Percentiles rank a stretch among this genome's conserved stretches.
Evolutionary conservation across 2,888 invertebrate species (phyloP).

Genomic region (Xestia xanthographa): DNA sequence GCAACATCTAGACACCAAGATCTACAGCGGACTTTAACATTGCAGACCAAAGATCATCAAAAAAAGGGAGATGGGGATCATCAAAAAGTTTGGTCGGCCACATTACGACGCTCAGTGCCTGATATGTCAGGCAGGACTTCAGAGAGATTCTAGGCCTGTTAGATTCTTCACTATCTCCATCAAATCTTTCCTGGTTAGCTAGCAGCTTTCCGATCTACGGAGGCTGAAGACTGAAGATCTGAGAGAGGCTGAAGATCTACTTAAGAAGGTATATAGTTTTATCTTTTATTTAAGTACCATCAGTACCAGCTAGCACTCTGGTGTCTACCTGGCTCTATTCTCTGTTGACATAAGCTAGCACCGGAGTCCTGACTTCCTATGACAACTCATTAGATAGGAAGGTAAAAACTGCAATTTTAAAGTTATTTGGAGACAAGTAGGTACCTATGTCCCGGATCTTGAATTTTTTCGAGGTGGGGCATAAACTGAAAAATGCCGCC

Average conservation of each 20-base stretch:
- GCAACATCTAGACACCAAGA: not conserved
- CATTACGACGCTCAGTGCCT: not conserved
- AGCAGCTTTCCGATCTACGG: not conserved
- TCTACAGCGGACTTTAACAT: not conserved
- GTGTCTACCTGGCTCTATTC: not conserved
- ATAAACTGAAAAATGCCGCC: too few species aligned
- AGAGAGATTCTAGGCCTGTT: not conserved
- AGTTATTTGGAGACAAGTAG: not conserved
- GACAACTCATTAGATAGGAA: constrained; percentile 6
- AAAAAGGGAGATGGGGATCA: not conserved
- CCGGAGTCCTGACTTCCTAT: not conserved
- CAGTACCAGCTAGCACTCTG: not conserved
- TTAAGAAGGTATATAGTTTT: too few species aligned
- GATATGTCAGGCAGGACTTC: not conserved
- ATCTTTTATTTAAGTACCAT: not conserved
- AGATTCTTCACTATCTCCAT: not conserved
- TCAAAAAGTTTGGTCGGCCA: not conserved
- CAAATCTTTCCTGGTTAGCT: not conserved
- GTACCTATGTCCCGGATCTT: too few species aligned
- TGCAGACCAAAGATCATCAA: not conserved
- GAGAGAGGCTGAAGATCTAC: too few species aligned
- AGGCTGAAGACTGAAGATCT: too few species aligned
- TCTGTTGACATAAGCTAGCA: not conserved
- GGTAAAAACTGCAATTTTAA: constrained; percentile 6
- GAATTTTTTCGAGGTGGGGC: too few species aligned